phyloP scores from a whole-genome alignment of 1,140 invertebrate species.

The Wasmannia auropunctata region DNA sequence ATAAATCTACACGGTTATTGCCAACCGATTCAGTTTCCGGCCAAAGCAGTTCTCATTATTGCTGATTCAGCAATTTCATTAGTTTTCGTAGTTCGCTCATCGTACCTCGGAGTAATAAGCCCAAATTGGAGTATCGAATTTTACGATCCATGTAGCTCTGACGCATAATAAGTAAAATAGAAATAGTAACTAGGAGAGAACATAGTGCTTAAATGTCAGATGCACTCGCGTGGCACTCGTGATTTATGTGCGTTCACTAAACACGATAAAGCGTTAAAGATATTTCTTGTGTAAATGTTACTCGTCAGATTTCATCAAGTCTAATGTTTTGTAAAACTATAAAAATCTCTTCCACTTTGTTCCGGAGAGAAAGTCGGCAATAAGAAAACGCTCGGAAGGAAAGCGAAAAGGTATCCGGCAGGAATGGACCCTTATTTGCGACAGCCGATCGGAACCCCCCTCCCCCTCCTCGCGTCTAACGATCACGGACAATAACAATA shows the following conservation, averaged over 20 bases:
- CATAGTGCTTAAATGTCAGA: neutral
- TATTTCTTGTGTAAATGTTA: neutral
- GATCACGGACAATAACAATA: conserved; percentile 74
- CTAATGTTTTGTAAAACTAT: neutral
- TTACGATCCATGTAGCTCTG: neutral
- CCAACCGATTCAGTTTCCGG: conserved; percentile 17
- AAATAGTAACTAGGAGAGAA: neutral
- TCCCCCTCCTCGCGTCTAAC: conserved; percentile 28
- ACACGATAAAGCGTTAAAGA: neutral
- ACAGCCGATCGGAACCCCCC: neutral
- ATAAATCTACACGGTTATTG: conserved; percentile 38
- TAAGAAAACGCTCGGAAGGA: neutral
- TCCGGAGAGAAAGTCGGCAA: neutral
- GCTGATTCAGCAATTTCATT: conserved; percentile 52
- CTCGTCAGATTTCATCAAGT: neutral
- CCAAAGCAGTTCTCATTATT: conserved; percentile 48
- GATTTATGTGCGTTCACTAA: neutral
- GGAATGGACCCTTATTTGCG: neutral
- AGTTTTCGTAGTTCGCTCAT: conserved; percentile 41
- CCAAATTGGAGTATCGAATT: conserved; percentile 9
- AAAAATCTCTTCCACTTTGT: neutral
- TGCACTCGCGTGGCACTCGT: neutral
- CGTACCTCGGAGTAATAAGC: conserved; percentile 36
- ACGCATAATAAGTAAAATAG: neutral
- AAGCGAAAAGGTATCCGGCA: neutral